Percentiles rank a stretch among this genome's conserved stretches.
Conservation (phyloP, 2,113 vertebrate species). For the Daboia siamensis region DNA sequence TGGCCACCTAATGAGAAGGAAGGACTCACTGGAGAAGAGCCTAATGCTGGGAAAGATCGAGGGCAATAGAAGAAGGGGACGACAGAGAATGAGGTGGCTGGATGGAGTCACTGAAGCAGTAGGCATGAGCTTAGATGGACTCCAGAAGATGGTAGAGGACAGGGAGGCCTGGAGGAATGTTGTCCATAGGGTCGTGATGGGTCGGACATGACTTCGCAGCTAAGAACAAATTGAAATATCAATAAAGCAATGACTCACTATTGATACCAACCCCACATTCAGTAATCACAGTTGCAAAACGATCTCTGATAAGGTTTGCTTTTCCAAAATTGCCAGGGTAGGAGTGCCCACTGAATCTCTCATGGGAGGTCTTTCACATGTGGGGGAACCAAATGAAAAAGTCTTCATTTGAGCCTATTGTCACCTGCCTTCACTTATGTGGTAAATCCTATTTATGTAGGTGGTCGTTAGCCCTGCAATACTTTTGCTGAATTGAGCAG, state of each 20-base stretch:
- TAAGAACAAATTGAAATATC: not conserved
- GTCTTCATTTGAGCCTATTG: not conserved
- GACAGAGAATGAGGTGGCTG: too few species aligned
- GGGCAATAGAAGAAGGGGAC: too few species aligned
- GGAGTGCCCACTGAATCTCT: not conserved
- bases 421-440: not conserved
- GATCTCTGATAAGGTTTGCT: not conserved
- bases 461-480: not conserved
- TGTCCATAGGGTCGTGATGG: too few species aligned
- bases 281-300: not conserved
- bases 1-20: too few species aligned
- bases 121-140: too few species aligned
- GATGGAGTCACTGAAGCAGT: too few species aligned
- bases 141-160: too few species aligned
- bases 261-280: not conserved
- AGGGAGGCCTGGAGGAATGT: too few species aligned
- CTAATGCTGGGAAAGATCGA: too few species aligned
- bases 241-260: not conserved
- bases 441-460: not conserved
- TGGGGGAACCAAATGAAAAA: not conserved
- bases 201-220: too few species aligned
- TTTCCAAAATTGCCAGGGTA: not conserved
- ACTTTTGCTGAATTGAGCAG: not conserved
- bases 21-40: too few species aligned
- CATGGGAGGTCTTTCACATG: not conserved